Conservation (phyloP, 2,888 invertebrate species). For the Lingula anatina region DNA sequence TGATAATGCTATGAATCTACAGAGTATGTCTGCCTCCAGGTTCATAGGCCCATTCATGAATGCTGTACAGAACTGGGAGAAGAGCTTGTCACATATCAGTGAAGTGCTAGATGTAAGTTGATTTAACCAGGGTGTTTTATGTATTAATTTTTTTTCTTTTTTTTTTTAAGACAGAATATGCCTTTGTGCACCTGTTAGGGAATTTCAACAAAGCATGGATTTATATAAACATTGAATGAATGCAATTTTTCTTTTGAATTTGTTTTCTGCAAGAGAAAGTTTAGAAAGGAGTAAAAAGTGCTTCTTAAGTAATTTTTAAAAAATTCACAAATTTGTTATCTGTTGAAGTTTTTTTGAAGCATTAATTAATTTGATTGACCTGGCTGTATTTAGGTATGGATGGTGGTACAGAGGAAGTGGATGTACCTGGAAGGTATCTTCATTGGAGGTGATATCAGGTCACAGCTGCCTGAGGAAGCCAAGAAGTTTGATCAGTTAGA, state of each 20-base stretch:
- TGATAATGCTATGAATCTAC: constrained; percentile 83
- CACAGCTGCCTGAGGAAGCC: constrained; percentile 83
- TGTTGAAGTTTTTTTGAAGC: too few species aligned
- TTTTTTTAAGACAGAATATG: background rate
- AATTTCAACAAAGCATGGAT: background rate
- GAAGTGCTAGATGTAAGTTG: constrained; percentile 72
- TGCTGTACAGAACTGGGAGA: constrained; percentile 82
- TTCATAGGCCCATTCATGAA: constrained; percentile 83
- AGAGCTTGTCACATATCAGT: constrained; percentile 69
- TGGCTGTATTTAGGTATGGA: too few species aligned
- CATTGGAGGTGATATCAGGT: constrained; percentile 80
- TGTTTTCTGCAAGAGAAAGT: too few species aligned
- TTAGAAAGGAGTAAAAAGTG: too few species aligned
- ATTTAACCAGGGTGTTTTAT: background rate
- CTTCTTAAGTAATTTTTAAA: too few species aligned
- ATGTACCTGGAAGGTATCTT: constrained; percentile 88
- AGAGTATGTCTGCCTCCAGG: constrained; percentile 69
- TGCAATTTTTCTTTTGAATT: too few species aligned
- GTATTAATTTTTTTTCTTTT: background rate
- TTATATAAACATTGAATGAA: too few species aligned
- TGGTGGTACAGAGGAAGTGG: constrained; percentile 83
- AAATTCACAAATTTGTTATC: too few species aligned
- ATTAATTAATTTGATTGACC: too few species aligned
- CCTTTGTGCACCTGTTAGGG: background rate
- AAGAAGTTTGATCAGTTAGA: constrained; percentile 87